Percentiles rank a stretch among this genome's conserved stretches.
Conservation (phyloP, 2,797 vertebrate species). For the Enteromius paludinosus region DNA sequence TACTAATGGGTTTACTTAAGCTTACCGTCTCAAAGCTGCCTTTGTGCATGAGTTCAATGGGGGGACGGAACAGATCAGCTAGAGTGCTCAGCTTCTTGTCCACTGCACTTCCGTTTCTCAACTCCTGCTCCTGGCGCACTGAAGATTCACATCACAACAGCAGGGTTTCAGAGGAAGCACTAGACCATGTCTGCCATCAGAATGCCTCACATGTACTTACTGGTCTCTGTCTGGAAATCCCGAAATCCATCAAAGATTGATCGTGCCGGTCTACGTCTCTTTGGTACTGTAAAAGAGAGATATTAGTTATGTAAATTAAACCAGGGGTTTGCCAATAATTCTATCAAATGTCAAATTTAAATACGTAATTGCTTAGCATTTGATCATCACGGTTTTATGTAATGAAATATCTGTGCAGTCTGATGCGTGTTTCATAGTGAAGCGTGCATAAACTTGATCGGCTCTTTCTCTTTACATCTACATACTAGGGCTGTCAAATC, state of each 20-base stretch:
- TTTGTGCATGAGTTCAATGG: constrained; percentile 99
- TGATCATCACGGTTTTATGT: background rate
- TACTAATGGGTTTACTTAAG: background rate
- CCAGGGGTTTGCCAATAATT: background rate
- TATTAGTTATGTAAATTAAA: background rate
- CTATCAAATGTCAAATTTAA: background rate
- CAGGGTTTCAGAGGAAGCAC: background rate
- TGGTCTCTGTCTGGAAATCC: constrained; percentile 99
- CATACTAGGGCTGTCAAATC: no score
- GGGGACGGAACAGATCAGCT: constrained; percentile 97
- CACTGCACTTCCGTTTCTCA: constrained; percentile 94
- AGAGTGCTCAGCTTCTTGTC: constrained; percentile 98
- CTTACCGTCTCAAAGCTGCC: constrained; percentile 98
- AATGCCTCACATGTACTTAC: constrained; percentile 74
- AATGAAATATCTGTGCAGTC: background rate
- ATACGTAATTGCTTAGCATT: background rate
- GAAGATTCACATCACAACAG: constrained; percentile 50
- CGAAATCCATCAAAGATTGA: constrained; percentile 99
- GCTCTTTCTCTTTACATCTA: background rate
- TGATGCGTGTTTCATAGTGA: no score
- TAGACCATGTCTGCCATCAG: background rate
- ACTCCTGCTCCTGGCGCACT: constrained; percentile 99
- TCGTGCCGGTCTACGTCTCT: constrained; percentile 93
- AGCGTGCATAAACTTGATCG: background rate
- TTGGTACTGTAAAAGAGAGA: constrained; percentile 83